These are phyloP conservation scores for Heliconius ethilla DNA, from an alignment of 2,888 invertebrate genomes.

Conservation along the genomic window DNA sequence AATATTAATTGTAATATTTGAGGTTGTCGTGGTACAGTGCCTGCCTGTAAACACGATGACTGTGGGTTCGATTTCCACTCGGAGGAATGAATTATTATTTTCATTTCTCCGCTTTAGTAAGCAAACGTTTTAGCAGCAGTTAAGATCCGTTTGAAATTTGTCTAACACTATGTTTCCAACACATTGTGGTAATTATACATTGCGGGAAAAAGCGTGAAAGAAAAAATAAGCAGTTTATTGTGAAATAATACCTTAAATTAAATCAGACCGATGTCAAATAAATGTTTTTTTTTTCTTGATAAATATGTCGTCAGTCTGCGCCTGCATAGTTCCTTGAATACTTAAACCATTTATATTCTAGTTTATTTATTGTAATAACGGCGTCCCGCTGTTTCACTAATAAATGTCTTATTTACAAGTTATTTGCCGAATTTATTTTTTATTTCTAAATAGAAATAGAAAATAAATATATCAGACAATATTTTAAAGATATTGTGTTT, in stretches of 20 bases:
- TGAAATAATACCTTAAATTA: no score
- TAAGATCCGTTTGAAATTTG: no score
- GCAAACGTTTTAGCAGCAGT: no score
- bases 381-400: conserved; percentile 2
- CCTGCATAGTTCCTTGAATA: background rate
- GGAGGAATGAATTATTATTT: background rate
- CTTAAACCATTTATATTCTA: background rate
- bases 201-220: no score
- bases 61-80: background rate
- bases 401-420: conserved; percentile 18
- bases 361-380: conserved; percentile 6
- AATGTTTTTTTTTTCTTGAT: background rate
- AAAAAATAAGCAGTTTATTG: no score
- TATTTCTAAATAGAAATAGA: background rate
- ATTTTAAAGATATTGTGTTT: no score
- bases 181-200: no score
- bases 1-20: background rate
- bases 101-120: background rate
- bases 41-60: no score
- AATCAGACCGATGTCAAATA: background rate
- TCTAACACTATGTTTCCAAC: no score
- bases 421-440: background rate
- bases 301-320: background rate
- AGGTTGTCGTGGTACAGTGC: background rate
- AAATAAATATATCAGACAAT: no score